Evolutionary conservation across 2,797 vertebrate genomes (phyloP), one percentile per base, ranked within the genome.

Genomic region (Neosilurus mollespiculum): DNA sequence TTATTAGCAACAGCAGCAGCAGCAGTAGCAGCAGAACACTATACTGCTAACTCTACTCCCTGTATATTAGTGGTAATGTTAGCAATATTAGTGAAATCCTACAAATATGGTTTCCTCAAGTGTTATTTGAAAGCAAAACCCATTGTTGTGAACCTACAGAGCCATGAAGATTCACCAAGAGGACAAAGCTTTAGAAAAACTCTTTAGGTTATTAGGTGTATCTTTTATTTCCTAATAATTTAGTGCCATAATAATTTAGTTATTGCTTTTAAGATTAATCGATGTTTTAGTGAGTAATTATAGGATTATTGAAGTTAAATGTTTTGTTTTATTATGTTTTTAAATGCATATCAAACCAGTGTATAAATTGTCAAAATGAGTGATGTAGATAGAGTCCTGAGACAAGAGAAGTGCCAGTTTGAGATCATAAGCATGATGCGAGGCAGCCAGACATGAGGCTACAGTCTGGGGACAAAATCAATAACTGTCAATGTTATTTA

Each of bases 381-480:
- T 1, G 14, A 51, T 51, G 76, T 58, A 34, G 18, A 37, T 59
- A 11, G 10, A 76, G 58, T 20, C 37, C 10, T 24, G 56, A 43
- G 73, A 76, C 11, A 26, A 53, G 61, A 51, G 16, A 65, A 65
- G 61, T 14, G 59, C 10, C 76, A 64, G 24, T 64, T 16, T 49
- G 30, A 49, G 10, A 49, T 51, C 59, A n/a, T 59, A 37, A 37
- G 56, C 61, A 9, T 51, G 76, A 64, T n/a, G 4, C 34, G 76
- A 49, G 59, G 59, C 37, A 78, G 59, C 43, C 58, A 78, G 76
- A 64, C 76, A 51, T 16, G 62, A 65, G 77, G 16, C 24, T 30
- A 7, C 61, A 26, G 77, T 79, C 61, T 54, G 77, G 65, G 43
- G 61, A 30, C 43, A 30, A 65, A 79, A 79, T 79, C 77, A 65